Base-by-base conservation (phyloP, 1,140 invertebrate species). In the Aphaenogaster floridana region DNA sequence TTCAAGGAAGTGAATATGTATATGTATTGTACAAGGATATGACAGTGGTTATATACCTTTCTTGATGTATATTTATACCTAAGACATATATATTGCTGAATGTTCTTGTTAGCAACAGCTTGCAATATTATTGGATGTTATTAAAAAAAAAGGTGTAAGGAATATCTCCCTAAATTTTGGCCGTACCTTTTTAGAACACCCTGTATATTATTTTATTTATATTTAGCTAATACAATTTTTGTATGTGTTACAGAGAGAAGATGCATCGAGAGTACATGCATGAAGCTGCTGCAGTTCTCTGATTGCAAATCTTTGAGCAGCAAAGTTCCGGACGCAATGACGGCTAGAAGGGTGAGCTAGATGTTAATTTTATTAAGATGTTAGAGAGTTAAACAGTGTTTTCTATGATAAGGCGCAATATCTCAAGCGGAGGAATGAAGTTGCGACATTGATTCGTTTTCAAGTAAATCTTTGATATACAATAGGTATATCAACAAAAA, bases 361-460 rank as follows among this genome's bases (percentile, higher is more conserved):
- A 48, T 66, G 17, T 39, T 54, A 80, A 68, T 3, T 81, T 52
- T 42, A 57, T 81, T 69, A 81, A 28, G 8, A 69, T 13, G 17
- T 59, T 59, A 76, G 13, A 61, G n/a, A 77, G 13, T 48, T 64
- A 21, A 45, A 45, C 6, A 28, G 17, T 7, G 15, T 13, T 28
- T 59, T 13, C 8, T 28, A 8, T 34, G 42, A 54, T 39, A 11
- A 0, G 28, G 1, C 17, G 34, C 6, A 3, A 63, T 50, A 64
- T 48, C 28, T 64, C 5, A 17, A 50, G 15, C 28, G 6, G 13
- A 17, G 42, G n/a, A 78, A 78, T 63, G 2, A 61, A 45, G 8
- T 9, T 61, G 4, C 15, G 21, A 45, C 45, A 45, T 63, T 17
- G 4, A 17, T 45, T 78, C 11, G 7, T 34, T 45, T 21, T 17